Evolutionary conservation across 2,888 invertebrate species (phyloP).

Genomic region (Cerastoderma edule): DNA sequence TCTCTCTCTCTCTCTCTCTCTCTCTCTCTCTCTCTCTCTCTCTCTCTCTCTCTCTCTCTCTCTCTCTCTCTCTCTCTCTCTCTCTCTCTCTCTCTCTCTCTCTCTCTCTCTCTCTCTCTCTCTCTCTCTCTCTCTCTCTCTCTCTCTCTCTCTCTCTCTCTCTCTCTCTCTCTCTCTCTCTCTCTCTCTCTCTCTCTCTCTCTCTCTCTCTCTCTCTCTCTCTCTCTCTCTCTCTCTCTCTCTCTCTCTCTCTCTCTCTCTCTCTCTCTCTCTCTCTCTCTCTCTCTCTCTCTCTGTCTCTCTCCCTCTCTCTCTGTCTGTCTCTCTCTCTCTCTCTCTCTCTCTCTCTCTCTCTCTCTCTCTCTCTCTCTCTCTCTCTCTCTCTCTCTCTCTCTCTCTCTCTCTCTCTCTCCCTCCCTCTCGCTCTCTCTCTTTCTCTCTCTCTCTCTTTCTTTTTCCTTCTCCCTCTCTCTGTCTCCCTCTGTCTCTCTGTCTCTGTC

Average conservation of each 20-base stretch:
- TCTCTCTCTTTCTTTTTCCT: not conserved
- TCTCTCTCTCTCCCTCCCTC: not conserved
- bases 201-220: too few relatives aligned
- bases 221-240: not conserved
- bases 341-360: not conserved
- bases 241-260: not conserved
- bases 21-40: too few relatives aligned
- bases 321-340: not conserved
- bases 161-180: too few relatives aligned
- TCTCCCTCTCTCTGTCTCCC: not conserved
- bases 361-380: not conserved
- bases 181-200: too few relatives aligned
- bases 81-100: too few relatives aligned
- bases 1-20: too few relatives aligned
- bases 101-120: too few relatives aligned
- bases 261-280: not conserved
- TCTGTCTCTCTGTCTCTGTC: not conserved
- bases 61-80: too few relatives aligned
- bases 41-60: too few relatives aligned
- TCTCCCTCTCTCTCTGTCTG: not conserved
- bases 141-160: too few relatives aligned
- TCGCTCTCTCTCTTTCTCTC: not conserved
- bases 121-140: too few relatives aligned
- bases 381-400: not conserved
- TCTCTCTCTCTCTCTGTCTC: not conserved